These are phyloP conservation scores for Hemicordylus capensis DNA, from an alignment of 2,113 vertebrate species.

Conservation along the genomic window DNA sequence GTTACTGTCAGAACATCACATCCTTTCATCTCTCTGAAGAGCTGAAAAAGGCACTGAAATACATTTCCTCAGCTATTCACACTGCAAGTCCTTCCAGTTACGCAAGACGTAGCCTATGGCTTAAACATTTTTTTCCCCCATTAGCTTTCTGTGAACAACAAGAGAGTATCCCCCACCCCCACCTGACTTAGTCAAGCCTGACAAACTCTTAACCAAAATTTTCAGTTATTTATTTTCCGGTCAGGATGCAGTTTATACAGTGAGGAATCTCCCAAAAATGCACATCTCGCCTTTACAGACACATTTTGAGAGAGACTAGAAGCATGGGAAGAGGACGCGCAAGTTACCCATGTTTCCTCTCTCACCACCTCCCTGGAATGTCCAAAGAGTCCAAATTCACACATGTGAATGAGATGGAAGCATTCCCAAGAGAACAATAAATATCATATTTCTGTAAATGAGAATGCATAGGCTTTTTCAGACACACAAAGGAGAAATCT, in stretches of 20 bases:
- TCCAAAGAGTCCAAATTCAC: background rate
- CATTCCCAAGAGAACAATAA: background rate
- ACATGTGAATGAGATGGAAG: background rate
- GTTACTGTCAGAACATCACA: constrained; percentile 41
- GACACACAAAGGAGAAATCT: background rate
- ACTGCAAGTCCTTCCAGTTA: constrained; percentile 7
- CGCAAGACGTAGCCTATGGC: constrained; percentile 2
- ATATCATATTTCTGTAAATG: background rate
- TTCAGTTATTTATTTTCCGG: constrained; percentile 13
- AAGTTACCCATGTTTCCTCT: background rate
- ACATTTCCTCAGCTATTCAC: constrained; percentile 30
- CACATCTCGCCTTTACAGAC: background rate
- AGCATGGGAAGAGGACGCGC: background rate
- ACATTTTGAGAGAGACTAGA: too few relatives aligned
- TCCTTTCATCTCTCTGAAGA: constrained; percentile 40
- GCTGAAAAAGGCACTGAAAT: constrained; percentile 41
- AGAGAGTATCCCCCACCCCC: background rate
- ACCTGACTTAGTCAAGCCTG: background rate
- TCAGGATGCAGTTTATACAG: rapidly evolving
- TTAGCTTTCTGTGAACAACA: rapidly evolving
- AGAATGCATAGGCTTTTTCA: background rate
- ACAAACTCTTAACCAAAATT: rapidly evolving
- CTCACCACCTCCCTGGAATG: background rate
- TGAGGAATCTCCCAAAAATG: background rate
- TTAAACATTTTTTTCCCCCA: constrained; percentile 24